phyloP scores from a whole-genome alignment of 2,888 invertebrate genomes.

The Agapostemon virescens region DNA sequence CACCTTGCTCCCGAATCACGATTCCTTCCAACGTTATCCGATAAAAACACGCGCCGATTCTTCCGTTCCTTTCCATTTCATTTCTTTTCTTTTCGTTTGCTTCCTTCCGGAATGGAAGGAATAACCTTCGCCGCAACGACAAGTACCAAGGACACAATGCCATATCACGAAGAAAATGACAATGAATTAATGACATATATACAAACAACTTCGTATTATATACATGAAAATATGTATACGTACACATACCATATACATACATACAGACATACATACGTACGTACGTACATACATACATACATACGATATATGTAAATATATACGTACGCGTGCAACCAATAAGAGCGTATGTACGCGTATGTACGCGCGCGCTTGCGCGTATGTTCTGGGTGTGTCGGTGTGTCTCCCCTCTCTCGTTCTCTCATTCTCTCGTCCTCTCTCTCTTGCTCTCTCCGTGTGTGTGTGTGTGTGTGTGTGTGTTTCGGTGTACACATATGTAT shows the following conservation, averaged over 20 bases:
- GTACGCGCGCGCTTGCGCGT: not conserved
- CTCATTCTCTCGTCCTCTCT: no score
- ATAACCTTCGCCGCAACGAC: slow-evolving; percentile 50
- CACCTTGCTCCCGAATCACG: not conserved
- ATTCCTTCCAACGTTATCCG: not conserved
- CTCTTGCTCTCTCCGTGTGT: no score
- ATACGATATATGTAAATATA: slow-evolving; percentile 72
- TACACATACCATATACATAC: slow-evolving; percentile 68
- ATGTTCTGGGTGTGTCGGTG: not conserved
- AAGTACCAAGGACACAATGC: slow-evolving; percentile 63
- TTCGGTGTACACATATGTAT: not conserved
- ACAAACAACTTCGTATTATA: slow-evolving; percentile 80
- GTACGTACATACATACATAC: slow-evolving; percentile 61
- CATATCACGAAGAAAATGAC: slow-evolving; percentile 69
- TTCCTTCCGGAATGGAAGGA: slow-evolving; percentile 46
- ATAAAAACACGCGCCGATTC: slow-evolving; percentile 28
- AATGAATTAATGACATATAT: slow-evolving; percentile 78
- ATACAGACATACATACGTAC: slow-evolving; percentile 70
- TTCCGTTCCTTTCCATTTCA: not conserved
- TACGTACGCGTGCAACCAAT: slow-evolving; percentile 41
- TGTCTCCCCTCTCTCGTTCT: no score
- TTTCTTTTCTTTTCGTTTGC: slow-evolving; percentile 6
- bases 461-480: not conserved
- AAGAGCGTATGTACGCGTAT: not conserved
- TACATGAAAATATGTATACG: slow-evolving; percentile 75